Evolutionary conservation across 2,113 vertebrate species (phyloP).

Genomic region (Elachura formosa): DNA sequence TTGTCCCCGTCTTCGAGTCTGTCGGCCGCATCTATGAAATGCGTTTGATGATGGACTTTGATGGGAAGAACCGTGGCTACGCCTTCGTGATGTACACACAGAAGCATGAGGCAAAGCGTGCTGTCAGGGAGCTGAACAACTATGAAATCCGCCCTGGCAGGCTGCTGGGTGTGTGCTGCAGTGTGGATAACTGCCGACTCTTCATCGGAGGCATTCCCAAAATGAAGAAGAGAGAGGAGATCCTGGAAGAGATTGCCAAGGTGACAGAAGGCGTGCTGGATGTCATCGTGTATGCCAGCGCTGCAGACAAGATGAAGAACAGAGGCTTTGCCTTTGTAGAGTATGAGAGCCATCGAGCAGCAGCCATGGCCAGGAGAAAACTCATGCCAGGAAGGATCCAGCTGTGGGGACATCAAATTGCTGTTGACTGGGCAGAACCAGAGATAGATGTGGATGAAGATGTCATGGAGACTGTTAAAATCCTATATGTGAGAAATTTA

Average conservation of each 20-base stretch:
- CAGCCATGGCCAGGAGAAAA: slow-evolving; percentile 96
- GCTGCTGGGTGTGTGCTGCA: slow-evolving; percentile 94
- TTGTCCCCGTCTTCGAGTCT: slow-evolving; percentile 91
- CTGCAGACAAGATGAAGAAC: slow-evolving; percentile 99
- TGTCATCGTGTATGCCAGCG: slow-evolving; percentile 96
- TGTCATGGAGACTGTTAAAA: slow-evolving; percentile 98
- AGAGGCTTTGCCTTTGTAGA: slow-evolving; percentile 97
- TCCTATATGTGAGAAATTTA: slow-evolving; percentile 96
- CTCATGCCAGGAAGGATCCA: slow-evolving; percentile 97
- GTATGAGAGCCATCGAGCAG: slow-evolving; percentile 95
- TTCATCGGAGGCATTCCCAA: slow-evolving; percentile 98
- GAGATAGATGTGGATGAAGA: slow-evolving; percentile 98
- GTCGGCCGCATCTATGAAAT: slow-evolving; percentile 96
- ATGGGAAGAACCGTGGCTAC: slow-evolving; percentile 95
- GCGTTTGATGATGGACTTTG: slow-evolving; percentile 99
- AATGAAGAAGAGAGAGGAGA: slow-evolving; percentile 98
- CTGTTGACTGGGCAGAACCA: slow-evolving; percentile 97
- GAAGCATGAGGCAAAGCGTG: slow-evolving; percentile 92
- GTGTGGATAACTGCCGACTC: slow-evolving; percentile 97
- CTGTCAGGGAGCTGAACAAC: slow-evolving; percentile 96
- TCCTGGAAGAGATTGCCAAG: slow-evolving; percentile 95
- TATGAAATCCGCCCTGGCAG: slow-evolving; percentile 92
- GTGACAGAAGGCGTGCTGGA: slow-evolving; percentile 96
- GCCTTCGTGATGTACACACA: slow-evolving; percentile 97
- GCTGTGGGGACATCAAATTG: slow-evolving; percentile 97